Base-by-base conservation (phyloP, 2,797 vertebrate genomes). In the Poecilia wingei region DNA sequence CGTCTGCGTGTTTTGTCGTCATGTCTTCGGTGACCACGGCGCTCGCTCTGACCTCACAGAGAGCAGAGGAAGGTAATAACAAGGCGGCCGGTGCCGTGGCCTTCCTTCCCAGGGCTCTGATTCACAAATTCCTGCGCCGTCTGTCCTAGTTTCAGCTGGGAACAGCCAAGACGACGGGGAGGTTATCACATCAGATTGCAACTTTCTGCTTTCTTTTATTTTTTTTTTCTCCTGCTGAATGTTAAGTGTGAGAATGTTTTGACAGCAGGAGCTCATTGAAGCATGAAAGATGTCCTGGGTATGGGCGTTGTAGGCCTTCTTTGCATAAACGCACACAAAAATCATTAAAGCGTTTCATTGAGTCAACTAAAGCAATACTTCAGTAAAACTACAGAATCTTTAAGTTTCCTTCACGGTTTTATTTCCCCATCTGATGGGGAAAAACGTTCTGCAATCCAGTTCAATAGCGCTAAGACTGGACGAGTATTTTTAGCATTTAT, bases 51-150 rank as follows among this genome's bases (percentile, higher is more conserved):
- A 93, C 90, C 91, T 94, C 90, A 91, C 92, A 84, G 85, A 74
- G 89, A 59, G 39, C 88, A 89, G 88, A 84, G 85, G 86, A 92
- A 81, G 88, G 90, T 94, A 94, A 94, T 93, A 86, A 94, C 91
- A 94, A 94, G 94, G 91, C 91, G 82, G 91, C 87, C 84, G 28
- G 77, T 75, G 16, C 80, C 49, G 6, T 88, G 81, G 89, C 83
- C 86, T 84, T 14, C 84, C 41, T 84, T 14, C 84, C 41, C 89
- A 90, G 84, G 82, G 78, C 79, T 68, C 86, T 61, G 79, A 71
- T 82, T 83, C 82, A 74, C 86, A 91, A 85, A 91, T 92, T 89
- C 89, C 85, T 89, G 80, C 49, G 41, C 83, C 20, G 80, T 89
- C 87, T 91, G 86, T 77, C 33, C 82, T 79, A 1, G 55, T 79